Evolutionary conservation across 2,113 vertebrate genomes (phyloP).

Genomic region (Nibea coibor): DNA sequence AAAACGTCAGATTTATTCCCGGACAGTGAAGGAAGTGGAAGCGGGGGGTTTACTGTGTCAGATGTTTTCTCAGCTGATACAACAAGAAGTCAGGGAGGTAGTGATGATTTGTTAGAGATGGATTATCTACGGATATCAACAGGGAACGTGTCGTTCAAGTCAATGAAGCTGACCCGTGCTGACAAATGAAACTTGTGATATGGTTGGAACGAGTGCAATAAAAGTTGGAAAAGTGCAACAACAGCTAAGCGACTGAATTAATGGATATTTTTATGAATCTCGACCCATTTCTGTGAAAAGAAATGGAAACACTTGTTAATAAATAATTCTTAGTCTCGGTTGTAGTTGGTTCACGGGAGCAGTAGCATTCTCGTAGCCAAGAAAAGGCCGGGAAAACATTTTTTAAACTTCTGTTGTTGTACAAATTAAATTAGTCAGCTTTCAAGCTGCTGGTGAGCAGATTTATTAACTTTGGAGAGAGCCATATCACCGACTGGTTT

Average conservation of each 20-base stretch:
- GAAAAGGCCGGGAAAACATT: too few species aligned
- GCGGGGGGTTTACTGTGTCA: neutral
- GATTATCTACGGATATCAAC: slow-evolving; percentile 61
- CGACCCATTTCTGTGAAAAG: neutral
- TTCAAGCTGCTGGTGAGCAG: too few species aligned
- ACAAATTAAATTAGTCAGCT: too few species aligned
- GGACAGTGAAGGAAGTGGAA: slow-evolving; percentile 50
- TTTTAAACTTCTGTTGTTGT: too few species aligned
- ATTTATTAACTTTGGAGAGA: too few species aligned
- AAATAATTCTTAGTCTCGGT: neutral
- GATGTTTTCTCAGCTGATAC: neutral
- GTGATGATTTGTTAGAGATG: slow-evolving; percentile 39
- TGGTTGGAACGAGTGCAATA: slow-evolving; percentile 18
- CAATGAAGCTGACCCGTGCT: neutral
- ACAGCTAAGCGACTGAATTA: too few species aligned
- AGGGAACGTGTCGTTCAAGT: slow-evolving; percentile 59
- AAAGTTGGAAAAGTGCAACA: slow-evolving; percentile 23
- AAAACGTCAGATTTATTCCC: neutral
- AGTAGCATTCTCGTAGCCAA: too few species aligned
- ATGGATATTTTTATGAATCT: neutral
- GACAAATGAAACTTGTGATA: neutral
- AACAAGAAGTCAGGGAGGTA: neutral
- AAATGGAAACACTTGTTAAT: neutral
- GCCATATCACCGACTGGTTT: too few species aligned
- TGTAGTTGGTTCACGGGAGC: neutral